Evolutionary conservation across 2,888 invertebrate species (phyloP), one percentile per base, ranked within the genome.

Genomic region (Scaptomyza flava): DNA sequence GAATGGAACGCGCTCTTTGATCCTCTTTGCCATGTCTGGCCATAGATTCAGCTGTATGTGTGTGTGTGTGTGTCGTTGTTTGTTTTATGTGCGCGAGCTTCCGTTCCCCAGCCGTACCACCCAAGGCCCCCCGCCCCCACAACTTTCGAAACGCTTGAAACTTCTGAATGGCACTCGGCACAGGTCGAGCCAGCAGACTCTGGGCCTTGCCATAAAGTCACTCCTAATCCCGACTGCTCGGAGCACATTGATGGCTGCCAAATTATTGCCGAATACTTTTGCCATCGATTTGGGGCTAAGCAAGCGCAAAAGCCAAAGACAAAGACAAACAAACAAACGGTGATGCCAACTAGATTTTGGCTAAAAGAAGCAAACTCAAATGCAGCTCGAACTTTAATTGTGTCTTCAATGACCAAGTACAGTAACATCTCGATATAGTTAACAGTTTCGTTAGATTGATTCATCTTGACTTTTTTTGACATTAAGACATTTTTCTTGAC

Each of bases 111-210:
- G 42, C 64, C 62, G 74, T 84, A 66, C 68, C 81, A 79, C 89
- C 87, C 87, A 23, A 23, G 23, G 17, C 17, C 17, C 17, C 17
- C 17, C 23, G 2, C 23, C 70, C 69, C 78, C 84, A 87, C 82
- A 82, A 82, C 87, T 82, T 87, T 82, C 78, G 72, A 23, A 23
- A 27, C 75, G 82, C 87, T 87, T 81, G 76, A 87, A 82, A 87
- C 79, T 82, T 82, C 85, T 82, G 85, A 85, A 82, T 82, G 82
- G 82, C 82, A 71, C 82, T 82, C 81, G 68, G 81, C 61, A 51
- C 52, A 52, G 72, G 61, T 63, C 53, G 57, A 62, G 61, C 48
- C 52, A 41, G 34, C 4, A 27, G 33, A 3, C 33, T 34, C 33
- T n/a, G 36, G 41, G 48, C 43, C 23, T 48, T 12, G 27, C 48